Base-by-base conservation (phyloP, 2,888 invertebrate genomes). In the Chalcis sispes region DNA sequence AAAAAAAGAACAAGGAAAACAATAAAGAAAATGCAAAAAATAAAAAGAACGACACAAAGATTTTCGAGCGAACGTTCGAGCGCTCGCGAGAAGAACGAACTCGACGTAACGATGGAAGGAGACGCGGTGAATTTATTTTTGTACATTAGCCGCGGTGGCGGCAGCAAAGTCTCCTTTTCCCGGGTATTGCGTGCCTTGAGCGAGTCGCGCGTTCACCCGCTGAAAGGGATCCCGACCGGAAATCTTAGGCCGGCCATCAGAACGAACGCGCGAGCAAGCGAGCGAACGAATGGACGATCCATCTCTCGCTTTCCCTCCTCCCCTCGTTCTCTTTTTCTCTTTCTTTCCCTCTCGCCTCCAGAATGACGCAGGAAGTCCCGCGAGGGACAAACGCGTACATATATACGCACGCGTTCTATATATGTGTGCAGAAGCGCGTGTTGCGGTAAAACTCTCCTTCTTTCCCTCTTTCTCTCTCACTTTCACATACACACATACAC, bases 101-200 rank as follows among this genome's bases (percentile, higher is more conserved):
- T 4, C 36, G 36, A 36, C 20, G n/a, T n/a, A n/a, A 32, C 48
- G 18, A 1, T 46, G 29, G 36, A 23, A 52, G 29, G 32, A 2
- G 27, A 32, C 25, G 42, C 42, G 58, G 59, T 66, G 72, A 72
- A 66, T 66, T 59, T 66, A 66, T 66, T 72, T 72, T 66, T 50
- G 72, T 66, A 59, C 59, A 27, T 23, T 18, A 58, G 65, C 27
- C 48, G 8, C 54, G 18, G n/a, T 54, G 27, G 25, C 32, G 62
- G n/a, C 25, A n/a, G n/a, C n/a, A n/a, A n/a, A n/a, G 42, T 36
- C 69, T 61, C 73, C 83, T 81, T 83, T 81, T 80, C 80, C 76
- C 74, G 69, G 70, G 77, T 77, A 78, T 74, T 36, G 75, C 79
- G 65, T 54, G 75, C 62, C 40, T 40, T 52, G 62, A 48, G 15